A percentile compares a stretch with the other conserved stretches of the same genome.
phyloP scores from a whole-genome alignment of 2,113 vertebrate genomes.

The Leuciscus idus region DNA sequence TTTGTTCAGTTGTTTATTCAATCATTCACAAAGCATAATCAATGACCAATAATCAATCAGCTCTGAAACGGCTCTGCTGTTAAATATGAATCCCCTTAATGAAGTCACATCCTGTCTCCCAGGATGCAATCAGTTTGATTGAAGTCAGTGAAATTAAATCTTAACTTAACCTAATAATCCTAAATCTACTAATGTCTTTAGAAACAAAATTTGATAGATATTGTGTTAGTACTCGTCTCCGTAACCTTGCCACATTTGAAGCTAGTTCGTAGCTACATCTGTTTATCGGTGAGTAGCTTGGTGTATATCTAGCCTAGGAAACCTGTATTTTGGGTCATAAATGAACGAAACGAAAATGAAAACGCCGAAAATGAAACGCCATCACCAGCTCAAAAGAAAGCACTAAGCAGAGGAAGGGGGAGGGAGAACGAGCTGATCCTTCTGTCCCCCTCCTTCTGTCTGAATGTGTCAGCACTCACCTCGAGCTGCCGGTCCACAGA shows the following conservation, averaged over 20 bases:
- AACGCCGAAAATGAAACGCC: not conserved
- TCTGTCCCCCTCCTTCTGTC: conserved; percentile 39
- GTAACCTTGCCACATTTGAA: not conserved
- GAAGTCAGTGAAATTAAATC: not conserved
- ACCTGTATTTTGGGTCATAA: not conserved
- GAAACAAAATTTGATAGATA: not conserved
- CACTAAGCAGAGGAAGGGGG: conserved; percentile 23
- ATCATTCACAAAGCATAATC: not conserved
- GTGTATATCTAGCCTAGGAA: not conserved
- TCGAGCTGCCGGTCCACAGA: conserved; percentile 29
- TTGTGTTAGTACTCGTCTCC: not conserved
- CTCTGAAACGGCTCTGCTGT: not conserved
- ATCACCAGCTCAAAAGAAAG: conserved; percentile 46
- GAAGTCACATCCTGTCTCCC: not conserved
- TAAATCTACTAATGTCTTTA: not conserved
- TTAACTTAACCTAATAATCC: not conserved
- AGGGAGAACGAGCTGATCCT: conserved; percentile 16
- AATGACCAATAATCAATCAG: conserved; percentile 20
- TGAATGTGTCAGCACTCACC: conserved; percentile 34
- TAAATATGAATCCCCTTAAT: not conserved
- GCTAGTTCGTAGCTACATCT: not conserved
- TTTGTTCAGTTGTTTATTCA: not conserved
- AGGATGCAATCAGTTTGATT: not conserved
- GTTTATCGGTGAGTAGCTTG: not conserved
- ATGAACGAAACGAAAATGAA: not conserved